phyloP scores from a whole-genome alignment of 2,888 invertebrate genomes.

The Bedellia somnulentella region DNA sequence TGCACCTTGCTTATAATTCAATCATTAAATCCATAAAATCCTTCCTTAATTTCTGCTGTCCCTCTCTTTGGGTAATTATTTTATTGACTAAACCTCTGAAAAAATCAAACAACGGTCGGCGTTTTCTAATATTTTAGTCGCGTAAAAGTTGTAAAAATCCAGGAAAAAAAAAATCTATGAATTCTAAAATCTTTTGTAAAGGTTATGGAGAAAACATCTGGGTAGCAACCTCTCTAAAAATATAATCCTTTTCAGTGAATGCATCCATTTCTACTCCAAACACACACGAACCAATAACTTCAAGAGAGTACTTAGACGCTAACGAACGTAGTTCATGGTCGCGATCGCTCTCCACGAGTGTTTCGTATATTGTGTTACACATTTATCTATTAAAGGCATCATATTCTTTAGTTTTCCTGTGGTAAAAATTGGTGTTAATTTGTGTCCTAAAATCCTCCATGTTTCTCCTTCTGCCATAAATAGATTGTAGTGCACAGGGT shows the following conservation, averaged over 20 bases:
- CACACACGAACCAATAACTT: background rate
- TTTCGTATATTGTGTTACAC: background rate
- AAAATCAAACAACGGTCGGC: background rate
- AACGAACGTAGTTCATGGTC: background rate
- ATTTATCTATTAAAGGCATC: constrained; percentile 4
- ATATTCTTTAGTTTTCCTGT: constrained; percentile 6
- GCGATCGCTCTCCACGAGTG: background rate
- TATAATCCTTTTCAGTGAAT: constrained; percentile 3
- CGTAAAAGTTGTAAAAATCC: constrained; percentile 1
- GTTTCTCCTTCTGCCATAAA: constrained; percentile 6
- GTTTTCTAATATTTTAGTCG: background rate
- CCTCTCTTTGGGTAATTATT: constrained; percentile 8
- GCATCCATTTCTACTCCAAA: constrained; percentile 5
- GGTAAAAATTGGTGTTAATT: constrained; percentile 6
- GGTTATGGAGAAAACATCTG: constrained; percentile 1
- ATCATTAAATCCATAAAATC: constrained; percentile 13
- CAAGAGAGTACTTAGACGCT: background rate
- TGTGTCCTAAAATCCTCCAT: constrained; percentile 5
- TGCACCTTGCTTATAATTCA: constrained; percentile 8
- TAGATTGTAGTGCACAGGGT: constrained; percentile 4
- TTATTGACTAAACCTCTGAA: constrained; percentile 6
- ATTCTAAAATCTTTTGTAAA: background rate
- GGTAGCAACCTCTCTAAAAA: constrained; percentile 2
- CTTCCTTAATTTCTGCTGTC: constrained; percentile 5
- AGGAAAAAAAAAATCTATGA: constrained; percentile 2